Base-by-base conservation (phyloP, 2,888 invertebrate genomes). In the Campoplex nolae region DNA sequence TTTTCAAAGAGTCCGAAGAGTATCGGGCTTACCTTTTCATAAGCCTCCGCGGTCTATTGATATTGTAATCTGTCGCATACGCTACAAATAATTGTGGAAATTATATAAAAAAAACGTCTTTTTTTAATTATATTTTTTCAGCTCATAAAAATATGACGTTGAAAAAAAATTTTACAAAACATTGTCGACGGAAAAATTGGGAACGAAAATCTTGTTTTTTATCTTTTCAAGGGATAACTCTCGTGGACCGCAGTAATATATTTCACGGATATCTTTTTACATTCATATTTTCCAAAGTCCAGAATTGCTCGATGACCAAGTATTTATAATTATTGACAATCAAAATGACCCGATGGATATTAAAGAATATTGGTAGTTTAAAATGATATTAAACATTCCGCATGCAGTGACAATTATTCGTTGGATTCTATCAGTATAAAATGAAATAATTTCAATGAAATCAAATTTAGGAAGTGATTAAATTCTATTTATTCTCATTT, bases 1-100 rank as follows among this genome's bases (percentile, higher is more conserved):
- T 70, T 13, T 58, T 70, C 32, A 45, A 70, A 54, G 23, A 23
- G n/a, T 3, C 11, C 9, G 58, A 32, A 23, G 45, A 56, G 32
- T 70, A 71, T 16, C 42, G 8, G n/a, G 58, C 45, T 70, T 68
- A 23, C 18, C 42, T 70, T 56, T 70, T 65, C 71, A 32, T 79
- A 16, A 32, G 18, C 56, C 13, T 45, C 45, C 11, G 2, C 11
- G 32, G 35, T 71, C 71, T 45, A 58, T 79, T 70, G 58, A 71
- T 79, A 56, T 38, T 56, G 11, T 45, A 79, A 71, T 42, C n/a
- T 32, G 18, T 28, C 23, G 45, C 0, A 56, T 16, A 78, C 42
- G 45, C 18, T 38, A 68, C 18, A 78, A 67, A 77, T 11, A 58
- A 13, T 77, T 77, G 67, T 28, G 48, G 18, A 35, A n/a, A 9